Evolutionary conservation across 2,888 invertebrate species (phyloP).

Genomic region (Tanytarsus gracilentus): DNA sequence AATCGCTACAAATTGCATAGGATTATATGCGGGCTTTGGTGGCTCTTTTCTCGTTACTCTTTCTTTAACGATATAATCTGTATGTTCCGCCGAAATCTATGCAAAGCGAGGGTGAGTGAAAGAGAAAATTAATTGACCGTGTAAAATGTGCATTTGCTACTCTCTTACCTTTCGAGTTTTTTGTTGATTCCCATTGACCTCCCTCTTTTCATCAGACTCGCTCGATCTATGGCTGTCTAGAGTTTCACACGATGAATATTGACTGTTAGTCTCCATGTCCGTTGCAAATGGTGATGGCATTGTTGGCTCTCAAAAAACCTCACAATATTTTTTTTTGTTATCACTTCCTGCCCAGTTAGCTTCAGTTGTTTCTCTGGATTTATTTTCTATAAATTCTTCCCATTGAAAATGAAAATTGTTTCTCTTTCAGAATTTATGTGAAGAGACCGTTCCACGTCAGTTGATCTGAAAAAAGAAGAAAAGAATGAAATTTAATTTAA

Average conservation of each 20-base stretch:
- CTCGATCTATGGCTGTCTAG: conserved; percentile 21
- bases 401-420: neutral
- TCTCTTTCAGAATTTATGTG: neutral
- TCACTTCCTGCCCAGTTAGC: conserved; percentile 15
- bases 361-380: neutral
- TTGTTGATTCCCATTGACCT: conserved; percentile 24
- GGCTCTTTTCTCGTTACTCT: conserved; percentile 64
- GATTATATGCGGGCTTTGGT: conserved; percentile 75
- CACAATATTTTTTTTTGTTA: neutral
- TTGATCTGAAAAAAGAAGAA: too few species aligned
- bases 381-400: neutral
- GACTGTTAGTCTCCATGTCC: conserved; percentile 13
- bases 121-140: neutral
- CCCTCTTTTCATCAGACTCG: conserved; percentile 15
- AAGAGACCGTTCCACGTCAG: too few species aligned
- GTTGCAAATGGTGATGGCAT: conserved; percentile 16
- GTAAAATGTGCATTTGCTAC: neutral
- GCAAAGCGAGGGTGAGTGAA: neutral
- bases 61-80: conserved; percentile 42
- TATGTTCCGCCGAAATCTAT: conserved; percentile 42
- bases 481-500: too few species aligned
- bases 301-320: too few species aligned
- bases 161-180: neutral
- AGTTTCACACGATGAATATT: conserved; percentile 28
- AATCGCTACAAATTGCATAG: conserved; percentile 81